Evolutionary conservation across 2,888 invertebrate species (phyloP), one percentile per base, ranked within the genome.

Genomic region (Octonoba sinensis): DNA sequence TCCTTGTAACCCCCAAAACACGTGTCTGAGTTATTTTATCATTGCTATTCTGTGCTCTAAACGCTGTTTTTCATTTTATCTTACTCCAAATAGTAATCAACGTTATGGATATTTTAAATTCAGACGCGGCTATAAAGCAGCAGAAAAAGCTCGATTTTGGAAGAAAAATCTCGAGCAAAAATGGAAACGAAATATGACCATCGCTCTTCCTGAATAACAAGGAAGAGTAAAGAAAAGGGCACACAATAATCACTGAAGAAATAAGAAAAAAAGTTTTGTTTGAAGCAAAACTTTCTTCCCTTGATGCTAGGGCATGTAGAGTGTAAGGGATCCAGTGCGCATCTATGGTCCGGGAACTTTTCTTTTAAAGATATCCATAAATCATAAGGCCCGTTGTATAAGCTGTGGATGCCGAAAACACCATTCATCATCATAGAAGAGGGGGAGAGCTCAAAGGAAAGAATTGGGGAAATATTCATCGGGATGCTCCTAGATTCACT

Each of bases 231-330:
- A 81, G 81, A 74, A 81, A 70, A 71, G 74, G 65, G 70, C 74
- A 75, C 67, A 74, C 75, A 75, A 75, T 82, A 82, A 81, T 82
- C 70, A 70, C 70, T 71, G 54, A 64, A 75, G 69, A 82, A 75
- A 70, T 47, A 64, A 69, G 62, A 24, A 47, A 46, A 6, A 36
- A 69, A 70, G 74, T 82, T 82, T 82, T 82, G 81, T 82, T 82
- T 82, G 81, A 75, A 82, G 75, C 81, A 74, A 74, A 82, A 81
- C 79, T 81, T 81, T 81, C 81, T 75, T 82, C 70, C 64, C 71
- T 36, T 57, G 78, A 71, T 65, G 78, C 71, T 44, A 13, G 36
- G 57, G 74, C 70, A 74, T 74, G 81, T 81, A 81, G 73, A 73
- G 71, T 71, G 71, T 54, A 77, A 64, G 77, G 65, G 71, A 71